A percentile compares a stretch with the other conserved stretches of the same genome.
Evolutionary conservation across 2,797 vertebrate genomes (phyloP).

Genomic region (Tenualosa thibaudeaui): DNA sequence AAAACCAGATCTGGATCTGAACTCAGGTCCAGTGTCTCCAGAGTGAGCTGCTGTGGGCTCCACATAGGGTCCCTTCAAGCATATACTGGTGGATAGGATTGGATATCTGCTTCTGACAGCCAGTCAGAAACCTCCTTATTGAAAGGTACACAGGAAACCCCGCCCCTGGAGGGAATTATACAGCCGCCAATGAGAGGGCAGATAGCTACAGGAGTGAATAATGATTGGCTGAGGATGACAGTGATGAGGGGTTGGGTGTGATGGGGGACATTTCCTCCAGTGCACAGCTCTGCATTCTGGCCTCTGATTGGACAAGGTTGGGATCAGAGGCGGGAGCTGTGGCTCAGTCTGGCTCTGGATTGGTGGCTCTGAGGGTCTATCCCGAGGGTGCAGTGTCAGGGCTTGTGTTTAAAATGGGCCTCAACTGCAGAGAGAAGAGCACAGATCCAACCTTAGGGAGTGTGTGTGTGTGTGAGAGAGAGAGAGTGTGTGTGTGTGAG

Average conservation of each 20-base stretch:
- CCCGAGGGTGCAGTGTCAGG: conserved; percentile 69
- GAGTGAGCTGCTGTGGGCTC: neutral
- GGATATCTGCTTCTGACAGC: neutral
- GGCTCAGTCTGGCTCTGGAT: neutral
- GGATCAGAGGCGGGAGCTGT: conserved; percentile 8
- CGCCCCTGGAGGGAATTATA: neutral
- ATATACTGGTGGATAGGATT: neutral
- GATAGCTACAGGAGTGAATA: neutral
- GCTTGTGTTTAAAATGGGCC: conserved; percentile 98
- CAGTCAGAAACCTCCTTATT: neutral
- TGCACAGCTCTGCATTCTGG: conserved; percentile 12
- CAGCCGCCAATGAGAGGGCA: neutral
- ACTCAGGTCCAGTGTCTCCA: neutral
- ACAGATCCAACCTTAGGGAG: neutral
- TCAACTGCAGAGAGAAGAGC: conserved; percentile 80
- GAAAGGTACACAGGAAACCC: neutral
- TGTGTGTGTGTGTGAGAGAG: too few relatives aligned
- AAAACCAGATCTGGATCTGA: too few relatives aligned
- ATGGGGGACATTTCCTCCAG: neutral
- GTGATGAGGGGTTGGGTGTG: neutral
- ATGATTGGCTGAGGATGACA: conserved; percentile 15
- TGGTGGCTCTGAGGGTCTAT: conserved; percentile 39
- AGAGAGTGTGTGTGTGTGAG: neutral
- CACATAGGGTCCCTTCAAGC: neutral
- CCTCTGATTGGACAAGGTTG: conserved; percentile 8